Conservation (phyloP, 2,888 invertebrate species). For the Caenorhabditis angaria region DNA sequence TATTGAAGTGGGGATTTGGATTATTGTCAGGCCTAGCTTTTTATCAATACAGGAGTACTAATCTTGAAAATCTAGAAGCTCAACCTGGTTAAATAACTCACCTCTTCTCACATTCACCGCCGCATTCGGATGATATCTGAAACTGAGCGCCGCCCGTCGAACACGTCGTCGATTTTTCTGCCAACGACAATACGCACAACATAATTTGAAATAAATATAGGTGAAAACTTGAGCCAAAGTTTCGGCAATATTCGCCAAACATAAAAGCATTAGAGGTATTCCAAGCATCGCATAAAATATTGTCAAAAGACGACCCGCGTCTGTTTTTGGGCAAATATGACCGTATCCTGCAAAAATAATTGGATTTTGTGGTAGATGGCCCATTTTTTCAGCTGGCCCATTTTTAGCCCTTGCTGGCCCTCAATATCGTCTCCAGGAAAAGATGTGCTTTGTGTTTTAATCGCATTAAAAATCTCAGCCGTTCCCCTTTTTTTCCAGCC, state of each 20-base stretch:
- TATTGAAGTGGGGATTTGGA: background rate
- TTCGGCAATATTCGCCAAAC: conserved; percentile 76
- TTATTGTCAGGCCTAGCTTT: background rate
- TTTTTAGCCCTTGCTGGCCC: too few relatives aligned
- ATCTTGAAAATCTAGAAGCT: too few relatives aligned
- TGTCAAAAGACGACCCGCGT: conserved; percentile 84
- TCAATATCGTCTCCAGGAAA: too few relatives aligned
- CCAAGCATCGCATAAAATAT: conserved; percentile 89
- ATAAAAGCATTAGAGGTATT: conserved; percentile 76
- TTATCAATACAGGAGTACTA: too few relatives aligned
- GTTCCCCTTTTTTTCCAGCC: too few relatives aligned
- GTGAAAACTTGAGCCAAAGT: conserved; percentile 75
- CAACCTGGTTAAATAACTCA: conserved; percentile 30
- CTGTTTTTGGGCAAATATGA: conserved; percentile 90
- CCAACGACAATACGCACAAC: conserved; percentile 73
- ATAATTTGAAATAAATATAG: conserved; percentile 74
- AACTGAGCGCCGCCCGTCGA: conserved; percentile 67
- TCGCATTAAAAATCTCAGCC: too few relatives aligned
- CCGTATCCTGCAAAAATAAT: conserved; percentile 85
- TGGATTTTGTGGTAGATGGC: too few relatives aligned
- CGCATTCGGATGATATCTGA: conserved; percentile 71
- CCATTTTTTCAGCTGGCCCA: background rate
- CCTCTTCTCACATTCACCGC: conserved; percentile 69
- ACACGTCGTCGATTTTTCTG: conserved; percentile 67
- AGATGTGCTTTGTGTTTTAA: too few relatives aligned